Percentiles rank a stretch among this genome's conserved stretches.
Evolutionary conservation across 2,888 invertebrate species (phyloP).

Genomic region (Notodonta dromedarius): DNA sequence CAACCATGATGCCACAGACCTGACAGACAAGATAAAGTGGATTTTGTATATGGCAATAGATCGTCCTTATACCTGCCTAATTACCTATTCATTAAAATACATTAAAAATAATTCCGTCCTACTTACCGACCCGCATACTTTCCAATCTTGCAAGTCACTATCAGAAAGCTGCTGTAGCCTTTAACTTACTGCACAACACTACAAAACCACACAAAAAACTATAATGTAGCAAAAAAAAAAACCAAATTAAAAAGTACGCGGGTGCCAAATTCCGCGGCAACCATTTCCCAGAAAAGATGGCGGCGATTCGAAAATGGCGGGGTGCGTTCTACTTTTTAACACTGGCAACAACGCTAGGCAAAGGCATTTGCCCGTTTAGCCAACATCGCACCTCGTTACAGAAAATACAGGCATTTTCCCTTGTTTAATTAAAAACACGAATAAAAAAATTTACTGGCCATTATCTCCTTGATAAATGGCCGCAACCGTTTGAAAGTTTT

Average conservation of each 20-base stretch:
- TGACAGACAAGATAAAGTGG: too few species aligned
- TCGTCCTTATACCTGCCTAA: too few species aligned
- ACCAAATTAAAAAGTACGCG: neutral
- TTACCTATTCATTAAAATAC: too few species aligned
- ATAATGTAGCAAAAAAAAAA: neutral
- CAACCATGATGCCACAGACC: too few species aligned
- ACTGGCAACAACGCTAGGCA: constrained; percentile 36
- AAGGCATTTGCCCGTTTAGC: constrained; percentile 48
- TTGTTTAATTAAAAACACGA: constrained; percentile 82
- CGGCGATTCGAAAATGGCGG: constrained; percentile 6
- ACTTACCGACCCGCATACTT: too few species aligned
- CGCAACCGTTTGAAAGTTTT: constrained; percentile 39
- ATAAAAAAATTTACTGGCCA: constrained; percentile 74
- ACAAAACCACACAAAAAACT: too few species aligned
- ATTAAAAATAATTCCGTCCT: too few species aligned
- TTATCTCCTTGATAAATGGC: constrained; percentile 78
- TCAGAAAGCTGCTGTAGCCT: too few species aligned
- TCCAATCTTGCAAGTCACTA: too few species aligned
- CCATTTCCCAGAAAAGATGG: constrained; percentile 5
- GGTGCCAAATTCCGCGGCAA: neutral
- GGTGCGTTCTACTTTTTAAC: constrained; percentile 29
- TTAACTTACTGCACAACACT: too few species aligned
- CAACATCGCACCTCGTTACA: constrained; percentile 62
- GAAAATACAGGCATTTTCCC: constrained; percentile 64
- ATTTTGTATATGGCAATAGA: too few species aligned